Percentiles rank a stretch among this genome's conserved stretches.
Evolutionary conservation across 2,888 invertebrate species (phyloP).

Genomic region (Acrobasis suavella): DNA sequence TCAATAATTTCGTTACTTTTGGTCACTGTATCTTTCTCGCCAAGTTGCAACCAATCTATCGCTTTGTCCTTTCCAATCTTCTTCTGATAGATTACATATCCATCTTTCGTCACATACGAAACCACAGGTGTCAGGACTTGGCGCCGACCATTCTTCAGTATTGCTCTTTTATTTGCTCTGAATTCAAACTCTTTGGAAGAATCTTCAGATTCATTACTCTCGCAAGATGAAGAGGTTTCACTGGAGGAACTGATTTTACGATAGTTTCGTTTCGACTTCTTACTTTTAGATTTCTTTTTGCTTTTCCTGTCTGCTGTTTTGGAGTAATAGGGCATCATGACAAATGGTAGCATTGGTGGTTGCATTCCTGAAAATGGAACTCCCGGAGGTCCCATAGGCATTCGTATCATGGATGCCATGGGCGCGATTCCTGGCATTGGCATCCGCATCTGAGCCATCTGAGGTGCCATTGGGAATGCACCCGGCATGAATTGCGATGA

Average conservation of each 20-base stretch:
- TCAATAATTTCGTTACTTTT: slow-evolving; percentile 27
- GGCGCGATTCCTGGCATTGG: too few relatives aligned
- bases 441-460: slow-evolving; percentile 40
- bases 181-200: slow-evolving; percentile 13
- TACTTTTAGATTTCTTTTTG: slow-evolving; percentile 37
- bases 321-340: slow-evolving; percentile 69
- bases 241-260: slow-evolving; percentile 26
- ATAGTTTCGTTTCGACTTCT: slow-evolving; percentile 34
- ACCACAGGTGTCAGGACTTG: slow-evolving; percentile 68
- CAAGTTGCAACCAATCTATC: slow-evolving; percentile 61
- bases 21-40: slow-evolving; percentile 22
- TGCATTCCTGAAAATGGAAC: slow-evolving; percentile 39
- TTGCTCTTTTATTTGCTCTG: background rate
- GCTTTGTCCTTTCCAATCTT: slow-evolving; percentile 66
- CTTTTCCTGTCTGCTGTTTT: slow-evolving; percentile 37
- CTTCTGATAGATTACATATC: slow-evolving; percentile 68
- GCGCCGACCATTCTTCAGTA: slow-evolving; percentile 34
- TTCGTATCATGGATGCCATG: slow-evolving; percentile 22
- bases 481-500: slow-evolving; percentile 8
- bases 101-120: slow-evolving; percentile 69
- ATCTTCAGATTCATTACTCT: slow-evolving; percentile 30
- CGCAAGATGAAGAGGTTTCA: slow-evolving; percentile 34
- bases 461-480: slow-evolving; percentile 35
- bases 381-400: slow-evolving; percentile 36
- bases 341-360: slow-evolving; percentile 55